Evolutionary conservation across 2,888 invertebrate species (phyloP).

Genomic region (Mesodorylaimus sp.): DNA sequence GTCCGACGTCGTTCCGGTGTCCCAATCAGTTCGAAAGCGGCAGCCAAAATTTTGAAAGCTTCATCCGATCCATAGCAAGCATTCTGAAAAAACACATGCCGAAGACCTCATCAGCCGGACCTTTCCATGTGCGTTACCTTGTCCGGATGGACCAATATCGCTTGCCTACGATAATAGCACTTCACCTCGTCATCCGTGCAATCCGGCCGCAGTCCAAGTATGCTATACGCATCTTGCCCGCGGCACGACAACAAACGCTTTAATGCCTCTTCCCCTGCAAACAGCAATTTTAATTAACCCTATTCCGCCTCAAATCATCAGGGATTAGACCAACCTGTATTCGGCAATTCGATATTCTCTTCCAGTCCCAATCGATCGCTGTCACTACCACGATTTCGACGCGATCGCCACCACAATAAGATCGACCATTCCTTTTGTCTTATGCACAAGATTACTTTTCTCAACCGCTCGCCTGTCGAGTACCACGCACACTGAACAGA

Average conservation of each 20-base stretch:
- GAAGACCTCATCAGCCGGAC: neutral
- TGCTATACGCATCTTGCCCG: constrained; percentile 85
- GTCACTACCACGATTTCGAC: neutral
- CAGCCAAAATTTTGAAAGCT: constrained; percentile 81
- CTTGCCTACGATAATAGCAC: constrained; percentile 77
- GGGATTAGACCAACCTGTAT: constrained; percentile 30
- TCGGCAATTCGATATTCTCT: constrained; percentile 58
- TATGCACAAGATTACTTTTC: neutral
- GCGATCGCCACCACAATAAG: neutral
- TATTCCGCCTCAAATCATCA: constrained; percentile 8
- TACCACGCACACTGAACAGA: neutral
- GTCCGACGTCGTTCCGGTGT: constrained; percentile 47
- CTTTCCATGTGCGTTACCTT: constrained; percentile 38
- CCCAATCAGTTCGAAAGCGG: constrained; percentile 83
- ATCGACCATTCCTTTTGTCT: constrained; percentile 2
- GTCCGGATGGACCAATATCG: constrained; percentile 82
- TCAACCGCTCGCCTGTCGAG: neutral
- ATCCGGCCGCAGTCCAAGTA: constrained; percentile 64
- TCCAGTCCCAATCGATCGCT: constrained; percentile 41
- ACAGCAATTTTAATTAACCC: constrained; percentile 10
- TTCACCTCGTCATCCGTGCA: constrained; percentile 83
- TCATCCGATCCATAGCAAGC: constrained; percentile 84
- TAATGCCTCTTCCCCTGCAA: constrained; percentile 66
- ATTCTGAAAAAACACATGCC: constrained; percentile 39
- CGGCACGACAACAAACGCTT: constrained; percentile 73